Base-by-base conservation (phyloP, 2,797 vertebrate species). In the Esox masquinongy region DNA sequence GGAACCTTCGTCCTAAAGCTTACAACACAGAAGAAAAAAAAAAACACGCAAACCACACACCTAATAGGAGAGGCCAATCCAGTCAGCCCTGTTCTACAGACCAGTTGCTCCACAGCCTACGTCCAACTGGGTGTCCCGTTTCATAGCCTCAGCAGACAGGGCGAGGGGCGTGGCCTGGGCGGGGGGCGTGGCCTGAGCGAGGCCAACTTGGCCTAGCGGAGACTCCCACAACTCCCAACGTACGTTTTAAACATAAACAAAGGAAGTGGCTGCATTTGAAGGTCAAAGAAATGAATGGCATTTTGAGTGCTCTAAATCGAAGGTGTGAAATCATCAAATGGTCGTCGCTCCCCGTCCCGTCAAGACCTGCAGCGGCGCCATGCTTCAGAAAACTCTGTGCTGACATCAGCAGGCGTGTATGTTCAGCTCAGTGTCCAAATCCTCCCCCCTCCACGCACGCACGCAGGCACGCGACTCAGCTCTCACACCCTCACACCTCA, bases 61-160 rank as follows among this genome's bases (percentile, higher is more conserved):
- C 43, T 0, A 53, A 70, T 4, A 53, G 19, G 5, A 17, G 6
- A 63, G 70, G 53, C 70, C n/a, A 77, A 53, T 77, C 79, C 72
- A 66, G 43, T 75, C 36, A 3, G 64, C 43, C 26, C 15, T 74
- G 81, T 84, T 83, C 69, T 79, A 77, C 74, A 53, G 50, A 19
- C 50, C 50, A 82, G 76, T 78, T 80, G 79, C 73, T 80, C 76
- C 75, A 74, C 64, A 75, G 72, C 69, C 74, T 76, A 72, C 6
- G 22, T 77, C 71, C 73, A 73, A 56, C 1, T 24, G 34, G 71
- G 77, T 75, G 70, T 89, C 83, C 66, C 19, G 70, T 89, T 92
- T 88, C 87, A 86, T 17, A 22, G 53, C 75, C 74, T 89, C 88
- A 90, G 86, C 73, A 73, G 50, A n/a, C 17, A 53, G 50, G 5